Conservation (phyloP, 2,888 invertebrate species). For the Helleia helle region DNA sequence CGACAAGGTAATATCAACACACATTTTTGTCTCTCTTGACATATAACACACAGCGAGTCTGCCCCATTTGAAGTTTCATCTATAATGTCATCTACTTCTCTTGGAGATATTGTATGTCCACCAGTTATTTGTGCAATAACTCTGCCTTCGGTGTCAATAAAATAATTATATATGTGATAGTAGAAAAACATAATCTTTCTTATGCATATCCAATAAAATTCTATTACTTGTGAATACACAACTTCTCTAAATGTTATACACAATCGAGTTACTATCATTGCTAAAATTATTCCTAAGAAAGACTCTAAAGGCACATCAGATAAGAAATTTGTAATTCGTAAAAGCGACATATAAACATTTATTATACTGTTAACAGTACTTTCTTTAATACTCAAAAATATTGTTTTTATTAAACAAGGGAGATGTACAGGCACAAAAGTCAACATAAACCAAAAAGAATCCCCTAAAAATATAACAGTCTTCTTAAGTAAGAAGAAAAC, state of each 20-base stretch:
- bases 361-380: slow-evolving; percentile 28
- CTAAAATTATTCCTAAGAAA: slow-evolving; percentile 51
- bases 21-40: slow-evolving; percentile 71
- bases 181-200: slow-evolving; percentile 52
- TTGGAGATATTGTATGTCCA: slow-evolving; percentile 34
- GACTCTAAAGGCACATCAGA: slow-evolving; percentile 65
- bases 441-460: slow-evolving; percentile 51
- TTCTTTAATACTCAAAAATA: slow-evolving; percentile 31
- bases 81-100: slow-evolving; percentile 28
- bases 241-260: slow-evolving; percentile 44
- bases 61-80: slow-evolving; percentile 34
- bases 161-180: slow-evolving; percentile 50
- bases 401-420: slow-evolving; percentile 38
- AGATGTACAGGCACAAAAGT: slow-evolving; percentile 58
- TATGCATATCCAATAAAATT: slow-evolving; percentile 44
- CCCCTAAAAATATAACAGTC: slow-evolving; percentile 43
- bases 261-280: slow-evolving; percentile 46
- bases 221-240: slow-evolving; percentile 32
- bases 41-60: slow-evolving; percentile 68
- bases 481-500: slow-evolving; percentile 38
- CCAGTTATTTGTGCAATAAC: slow-evolving; percentile 45
- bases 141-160: slow-evolving; percentile 51
- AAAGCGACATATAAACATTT: slow-evolving; percentile 44
- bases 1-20: slow-evolving; percentile 70
- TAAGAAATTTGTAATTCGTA: slow-evolving; percentile 54